Conservation (phyloP, 1,140 invertebrate species). For the Wiebesia pumilae region DNA sequence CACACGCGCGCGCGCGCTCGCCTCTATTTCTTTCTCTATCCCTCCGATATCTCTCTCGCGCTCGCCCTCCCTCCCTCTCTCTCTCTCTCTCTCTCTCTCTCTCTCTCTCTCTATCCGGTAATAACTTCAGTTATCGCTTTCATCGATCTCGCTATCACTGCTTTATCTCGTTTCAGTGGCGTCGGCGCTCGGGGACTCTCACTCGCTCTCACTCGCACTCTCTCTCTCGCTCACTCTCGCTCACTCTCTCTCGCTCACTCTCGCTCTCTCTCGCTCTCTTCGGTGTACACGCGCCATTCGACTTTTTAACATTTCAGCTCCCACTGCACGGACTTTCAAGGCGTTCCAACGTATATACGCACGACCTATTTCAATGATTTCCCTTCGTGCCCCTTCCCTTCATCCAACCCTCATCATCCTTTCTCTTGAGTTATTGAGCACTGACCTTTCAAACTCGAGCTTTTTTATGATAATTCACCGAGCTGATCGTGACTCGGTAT, state of each 20-base stretch:
- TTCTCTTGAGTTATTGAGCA: background rate
- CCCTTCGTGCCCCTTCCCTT: background rate
- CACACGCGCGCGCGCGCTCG: background rate
- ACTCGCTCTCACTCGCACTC: slow-evolving; percentile 39
- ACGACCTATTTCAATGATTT: slow-evolving; percentile 31
- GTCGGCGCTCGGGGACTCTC: slow-evolving; percentile 64
- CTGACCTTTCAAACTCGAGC: background rate
- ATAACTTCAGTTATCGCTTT: slow-evolving; percentile 74
- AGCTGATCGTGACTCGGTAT: background rate
- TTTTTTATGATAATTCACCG: background rate
- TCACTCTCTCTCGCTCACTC: background rate
- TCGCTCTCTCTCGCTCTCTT: slow-evolving; percentile 17
- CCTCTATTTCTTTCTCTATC: background rate
- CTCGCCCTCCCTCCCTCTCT: no score
- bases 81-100: slow-evolving; percentile 61
- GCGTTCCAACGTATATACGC: background rate
- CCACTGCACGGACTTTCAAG: slow-evolving; percentile 24
- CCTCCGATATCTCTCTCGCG: slow-evolving; percentile 43
- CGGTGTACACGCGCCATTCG: slow-evolving; percentile 7
- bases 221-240: slow-evolving; percentile 33
- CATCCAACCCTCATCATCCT: background rate
- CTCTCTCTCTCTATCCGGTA: slow-evolving; percentile 72
- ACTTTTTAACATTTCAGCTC: slow-evolving; percentile 51
- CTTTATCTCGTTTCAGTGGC: slow-evolving; percentile 74
- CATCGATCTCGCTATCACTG: slow-evolving; percentile 75